Evolutionary conservation across 1,140 invertebrate species (phyloP).

Genomic region (Sogatella furcifera): DNA sequence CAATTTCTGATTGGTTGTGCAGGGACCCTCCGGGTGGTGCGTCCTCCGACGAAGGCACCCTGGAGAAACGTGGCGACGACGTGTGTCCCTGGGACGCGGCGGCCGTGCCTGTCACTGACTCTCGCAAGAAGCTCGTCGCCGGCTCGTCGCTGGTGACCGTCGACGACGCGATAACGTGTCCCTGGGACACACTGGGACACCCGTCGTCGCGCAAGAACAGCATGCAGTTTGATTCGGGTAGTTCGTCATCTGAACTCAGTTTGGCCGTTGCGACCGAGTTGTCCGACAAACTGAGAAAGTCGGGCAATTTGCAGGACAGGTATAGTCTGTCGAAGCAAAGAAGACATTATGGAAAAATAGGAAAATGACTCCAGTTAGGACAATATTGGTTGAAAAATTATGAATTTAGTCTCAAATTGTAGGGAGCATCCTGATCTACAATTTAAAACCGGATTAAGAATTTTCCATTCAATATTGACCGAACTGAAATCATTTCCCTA

Average conservation of each 20-base stretch:
- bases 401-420: too few species aligned
- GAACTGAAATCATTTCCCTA: too few species aligned
- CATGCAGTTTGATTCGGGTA: constrained; percentile 42
- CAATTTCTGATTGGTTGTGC: not conserved
- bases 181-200: constrained; percentile 16
- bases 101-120: constrained; percentile 24
- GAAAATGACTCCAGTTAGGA: too few species aligned
- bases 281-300: constrained; percentile 27
- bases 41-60: constrained; percentile 32
- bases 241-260: constrained; percentile 61
- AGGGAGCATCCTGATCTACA: too few species aligned
- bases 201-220: constrained; percentile 41
- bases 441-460: too few species aligned
- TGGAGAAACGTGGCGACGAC: constrained; percentile 34
- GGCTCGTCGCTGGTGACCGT: constrained; percentile 6
- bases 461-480: too few species aligned
- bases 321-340: too few species aligned
- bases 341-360: too few species aligned
- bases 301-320: constrained; percentile 17
- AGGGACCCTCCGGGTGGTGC: constrained; percentile 29
- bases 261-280: constrained; percentile 41
- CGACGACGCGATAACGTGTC: constrained; percentile 15
- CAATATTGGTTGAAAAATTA: too few species aligned
- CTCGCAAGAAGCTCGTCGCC: constrained; percentile 14
- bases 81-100: constrained; percentile 55